These are phyloP conservation scores for Rhyacichthys aspro DNA, from an alignment of 2,797 vertebrate genomes.

Conservation along the genomic window DNA sequence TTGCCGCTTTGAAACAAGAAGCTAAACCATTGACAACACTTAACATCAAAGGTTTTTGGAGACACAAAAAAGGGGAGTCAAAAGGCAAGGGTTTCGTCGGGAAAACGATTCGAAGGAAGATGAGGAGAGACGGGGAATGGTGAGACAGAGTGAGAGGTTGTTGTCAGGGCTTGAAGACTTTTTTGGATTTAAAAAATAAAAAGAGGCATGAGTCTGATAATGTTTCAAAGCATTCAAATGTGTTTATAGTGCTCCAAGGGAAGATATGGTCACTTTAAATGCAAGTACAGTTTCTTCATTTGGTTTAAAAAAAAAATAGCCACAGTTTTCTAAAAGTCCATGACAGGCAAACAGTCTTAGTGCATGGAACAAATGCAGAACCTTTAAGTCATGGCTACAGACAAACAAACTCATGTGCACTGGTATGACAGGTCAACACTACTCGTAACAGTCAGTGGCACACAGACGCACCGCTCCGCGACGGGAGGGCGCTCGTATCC, in stretches of 20 bases:
- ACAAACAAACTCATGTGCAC: constrained; percentile 51
- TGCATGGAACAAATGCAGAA: constrained; percentile 53
- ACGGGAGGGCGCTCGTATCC: constrained; percentile 52
- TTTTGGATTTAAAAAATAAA: constrained; percentile 27
- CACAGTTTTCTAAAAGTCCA: constrained; percentile 57
- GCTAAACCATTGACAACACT: constrained; percentile 95
- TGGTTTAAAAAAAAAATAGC: constrained; percentile 54
- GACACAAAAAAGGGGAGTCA: constrained; percentile 85
- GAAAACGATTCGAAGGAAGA: no score
- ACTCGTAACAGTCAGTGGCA: constrained; percentile 83
- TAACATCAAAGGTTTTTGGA: constrained; percentile 92
- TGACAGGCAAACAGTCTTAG: constrained; percentile 65
- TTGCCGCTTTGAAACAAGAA: constrained; percentile 92
- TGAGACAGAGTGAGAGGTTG: constrained; percentile 62
- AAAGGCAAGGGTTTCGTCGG: constrained; percentile 66
- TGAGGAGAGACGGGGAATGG: constrained; percentile 65
- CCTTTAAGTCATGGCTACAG: constrained; percentile 38
- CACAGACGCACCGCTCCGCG: constrained; percentile 58
- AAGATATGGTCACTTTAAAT: constrained; percentile 63
- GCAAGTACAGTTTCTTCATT: constrained; percentile 64
- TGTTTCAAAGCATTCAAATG: constrained; percentile 39
- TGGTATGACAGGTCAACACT: constrained; percentile 68
- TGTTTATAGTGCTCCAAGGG: constrained; percentile 49
- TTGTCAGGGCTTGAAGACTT: constrained; percentile 50
- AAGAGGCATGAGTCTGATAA: constrained; percentile 23